Percentiles rank a stretch among this genome's conserved stretches.
Conservation (phyloP, 1,140 invertebrate species). For the Euwallacea similis region DNA sequence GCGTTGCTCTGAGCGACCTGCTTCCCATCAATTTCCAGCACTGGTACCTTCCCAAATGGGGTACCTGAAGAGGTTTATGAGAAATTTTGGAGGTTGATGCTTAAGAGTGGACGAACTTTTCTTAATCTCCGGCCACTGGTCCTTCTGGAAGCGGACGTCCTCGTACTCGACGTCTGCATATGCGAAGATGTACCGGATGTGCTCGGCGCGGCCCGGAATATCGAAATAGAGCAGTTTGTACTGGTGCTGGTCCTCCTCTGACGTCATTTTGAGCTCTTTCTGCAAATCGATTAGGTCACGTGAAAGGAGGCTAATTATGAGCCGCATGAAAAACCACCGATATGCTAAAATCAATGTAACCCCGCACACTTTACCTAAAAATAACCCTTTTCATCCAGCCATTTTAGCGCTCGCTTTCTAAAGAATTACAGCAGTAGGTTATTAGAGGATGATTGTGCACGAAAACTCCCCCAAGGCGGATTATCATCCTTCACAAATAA, state of each 20-base stretch:
- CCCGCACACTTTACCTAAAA: constrained; percentile 5
- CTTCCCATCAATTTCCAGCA: constrained; percentile 69
- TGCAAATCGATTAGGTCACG: neutral
- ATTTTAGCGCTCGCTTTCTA: neutral
- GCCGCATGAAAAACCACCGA: neutral
- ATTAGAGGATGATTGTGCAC: no score
- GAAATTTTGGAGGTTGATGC: neutral
- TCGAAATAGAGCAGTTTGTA: constrained; percentile 70
- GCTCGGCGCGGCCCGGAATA: constrained; percentile 67
- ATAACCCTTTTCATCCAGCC: constrained; percentile 1
- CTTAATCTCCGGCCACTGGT: constrained; percentile 60
- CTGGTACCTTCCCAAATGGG: constrained; percentile 69
- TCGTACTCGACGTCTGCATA: constrained; percentile 65
- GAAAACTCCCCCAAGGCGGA: no score
- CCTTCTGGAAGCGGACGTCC: constrained; percentile 62
- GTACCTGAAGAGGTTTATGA: constrained; percentile 41
- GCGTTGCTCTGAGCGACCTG: constrained; percentile 65
- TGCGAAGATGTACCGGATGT: constrained; percentile 67
- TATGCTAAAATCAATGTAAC: constrained; percentile 10
- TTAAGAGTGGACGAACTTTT: constrained; percentile 54
- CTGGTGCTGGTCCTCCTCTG: constrained; percentile 32
- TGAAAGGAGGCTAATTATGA: neutral
- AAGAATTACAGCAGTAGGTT: no score
- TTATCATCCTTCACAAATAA: no score
- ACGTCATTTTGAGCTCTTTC: constrained; percentile 2